Percentiles rank a stretch among this genome's conserved stretches.
Evolutionary conservation across 1,140 invertebrate species (phyloP).

Genomic region (Trichoplusia ni): DNA sequence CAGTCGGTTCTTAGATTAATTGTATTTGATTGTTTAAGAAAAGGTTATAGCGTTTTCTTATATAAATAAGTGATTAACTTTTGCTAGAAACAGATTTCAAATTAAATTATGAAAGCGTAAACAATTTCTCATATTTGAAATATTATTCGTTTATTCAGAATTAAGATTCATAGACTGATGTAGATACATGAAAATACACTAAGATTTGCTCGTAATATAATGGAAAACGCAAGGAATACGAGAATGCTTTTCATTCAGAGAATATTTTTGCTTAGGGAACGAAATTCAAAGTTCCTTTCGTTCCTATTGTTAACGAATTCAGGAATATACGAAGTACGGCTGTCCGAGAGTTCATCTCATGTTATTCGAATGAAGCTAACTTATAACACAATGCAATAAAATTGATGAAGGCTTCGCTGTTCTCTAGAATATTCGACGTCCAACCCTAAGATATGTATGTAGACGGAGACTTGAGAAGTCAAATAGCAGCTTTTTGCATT

Average conservation of each 20-base stretch:
- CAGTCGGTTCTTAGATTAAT: too few relatives aligned
- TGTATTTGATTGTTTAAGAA: too few relatives aligned
- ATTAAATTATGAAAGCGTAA: background rate
- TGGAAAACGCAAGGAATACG: slow-evolving; percentile 16
- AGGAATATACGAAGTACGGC: slow-evolving; percentile 20
- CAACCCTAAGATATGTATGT: background rate
- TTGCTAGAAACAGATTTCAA: background rate
- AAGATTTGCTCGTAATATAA: slow-evolving; percentile 21
- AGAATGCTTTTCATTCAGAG: slow-evolving; percentile 6
- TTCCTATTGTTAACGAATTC: slow-evolving; percentile 22
- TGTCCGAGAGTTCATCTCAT: slow-evolving; percentile 16
- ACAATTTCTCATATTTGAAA: too few relatives aligned
- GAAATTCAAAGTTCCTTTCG: slow-evolving; percentile 25
- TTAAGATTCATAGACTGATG: background rate
- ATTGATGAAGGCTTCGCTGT: slow-evolving; percentile 3
- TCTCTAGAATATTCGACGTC: slow-evolving; percentile 5
- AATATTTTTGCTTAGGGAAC: slow-evolving; percentile 27
- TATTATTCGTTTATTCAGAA: too few relatives aligned
- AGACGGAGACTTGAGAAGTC: background rate
- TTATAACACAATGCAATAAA: slow-evolving; percentile 23
- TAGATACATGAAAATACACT: background rate
- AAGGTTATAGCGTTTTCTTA: background rate
- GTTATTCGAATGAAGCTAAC: slow-evolving; percentile 27
- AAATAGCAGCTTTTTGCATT: background rate
- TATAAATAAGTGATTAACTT: background rate